Evolutionary conservation across 1,140 invertebrate genomes (phyloP).

Genomic region (Galendromus occidentalis): DNA sequence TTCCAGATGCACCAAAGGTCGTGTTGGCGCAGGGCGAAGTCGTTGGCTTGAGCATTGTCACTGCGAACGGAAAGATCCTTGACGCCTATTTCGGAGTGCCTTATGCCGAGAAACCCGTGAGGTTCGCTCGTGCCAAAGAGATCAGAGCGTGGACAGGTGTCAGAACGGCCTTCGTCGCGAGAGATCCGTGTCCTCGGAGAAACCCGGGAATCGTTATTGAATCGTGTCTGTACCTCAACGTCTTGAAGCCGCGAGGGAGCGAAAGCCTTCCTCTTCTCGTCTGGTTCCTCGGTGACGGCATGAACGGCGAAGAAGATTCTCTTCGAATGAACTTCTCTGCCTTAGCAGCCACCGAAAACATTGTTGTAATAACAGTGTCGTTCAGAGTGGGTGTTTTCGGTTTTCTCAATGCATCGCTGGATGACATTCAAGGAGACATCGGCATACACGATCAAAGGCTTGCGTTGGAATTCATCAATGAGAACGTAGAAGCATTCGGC

Average conservation of each 20-base stretch:
- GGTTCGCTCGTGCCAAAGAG: slow-evolving; percentile 66
- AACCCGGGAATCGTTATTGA: slow-evolving; percentile 42
- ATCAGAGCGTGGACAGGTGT: slow-evolving; percentile 65
- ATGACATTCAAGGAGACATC: slow-evolving; percentile 15
- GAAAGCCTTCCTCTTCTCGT: slow-evolving; percentile 46
- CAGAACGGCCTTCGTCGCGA: slow-evolving; percentile 23
- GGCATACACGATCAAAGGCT: slow-evolving; percentile 21
- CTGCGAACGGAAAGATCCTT: slow-evolving; percentile 24
- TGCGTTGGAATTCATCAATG: slow-evolving; percentile 21
- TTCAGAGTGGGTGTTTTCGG: slow-evolving; percentile 17
- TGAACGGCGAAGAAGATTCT: slow-evolving; percentile 29
- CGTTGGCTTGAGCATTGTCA: background rate
- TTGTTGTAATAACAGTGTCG: background rate
- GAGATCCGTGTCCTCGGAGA: slow-evolving; percentile 16
- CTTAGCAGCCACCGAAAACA: background rate
- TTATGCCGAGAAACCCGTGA: slow-evolving; percentile 73
- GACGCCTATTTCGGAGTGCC: slow-evolving; percentile 79
- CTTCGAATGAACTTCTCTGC: background rate
- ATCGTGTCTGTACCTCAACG: slow-evolving; percentile 77
- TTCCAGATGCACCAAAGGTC: background rate
- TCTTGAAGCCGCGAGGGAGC: slow-evolving; percentile 50
- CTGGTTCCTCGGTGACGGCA: slow-evolving; percentile 53
- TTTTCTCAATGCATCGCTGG: slow-evolving; percentile 15
- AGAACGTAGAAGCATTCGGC: slow-evolving; percentile 25
- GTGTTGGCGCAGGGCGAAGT: background rate